Conservation (phyloP, 2,888 invertebrate genomes). For the Bellardia pandia region DNA sequence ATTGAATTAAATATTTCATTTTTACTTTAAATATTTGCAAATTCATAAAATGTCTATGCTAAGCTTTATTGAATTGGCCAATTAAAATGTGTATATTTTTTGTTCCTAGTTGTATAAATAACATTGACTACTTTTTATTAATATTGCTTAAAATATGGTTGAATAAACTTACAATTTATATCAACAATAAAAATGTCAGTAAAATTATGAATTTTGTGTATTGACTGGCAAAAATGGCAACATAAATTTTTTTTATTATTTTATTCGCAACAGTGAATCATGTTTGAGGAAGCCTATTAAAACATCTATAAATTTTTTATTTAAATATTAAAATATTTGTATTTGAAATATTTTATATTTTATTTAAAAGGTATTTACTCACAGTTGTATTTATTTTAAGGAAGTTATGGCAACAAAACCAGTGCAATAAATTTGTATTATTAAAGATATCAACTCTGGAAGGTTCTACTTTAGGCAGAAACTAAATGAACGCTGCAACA, state of each 20-base stretch:
- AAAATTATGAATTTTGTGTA: conserved; percentile 32
- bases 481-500: too few relatives aligned
- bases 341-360: too few relatives aligned
- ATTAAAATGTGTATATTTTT: conserved; percentile 20
- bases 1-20: conserved; percentile 47
- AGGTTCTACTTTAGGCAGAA: too few relatives aligned
- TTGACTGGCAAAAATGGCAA: conserved; percentile 6
- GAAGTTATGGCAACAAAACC: too few relatives aligned
- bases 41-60: conserved; percentile 28
- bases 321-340: not conserved
- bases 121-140: conserved; percentile 22
- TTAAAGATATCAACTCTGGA: too few relatives aligned
- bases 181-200: conserved; percentile 38
- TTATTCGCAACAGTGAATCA: not conserved
- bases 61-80: conserved; percentile 31
- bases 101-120: conserved; percentile 37
- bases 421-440: too few relatives aligned
- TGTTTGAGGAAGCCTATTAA: not conserved
- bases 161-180: conserved; percentile 27
- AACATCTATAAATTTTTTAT: not conserved
- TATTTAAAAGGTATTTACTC: too few relatives aligned
- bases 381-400: too few relatives aligned
- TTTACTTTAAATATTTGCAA: conserved; percentile 33
- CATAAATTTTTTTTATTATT: conserved; percentile 15
- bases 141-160: conserved; percentile 34